Conservation (phyloP, 1,140 invertebrate genomes). For the Drosophila bifasciata region DNA sequence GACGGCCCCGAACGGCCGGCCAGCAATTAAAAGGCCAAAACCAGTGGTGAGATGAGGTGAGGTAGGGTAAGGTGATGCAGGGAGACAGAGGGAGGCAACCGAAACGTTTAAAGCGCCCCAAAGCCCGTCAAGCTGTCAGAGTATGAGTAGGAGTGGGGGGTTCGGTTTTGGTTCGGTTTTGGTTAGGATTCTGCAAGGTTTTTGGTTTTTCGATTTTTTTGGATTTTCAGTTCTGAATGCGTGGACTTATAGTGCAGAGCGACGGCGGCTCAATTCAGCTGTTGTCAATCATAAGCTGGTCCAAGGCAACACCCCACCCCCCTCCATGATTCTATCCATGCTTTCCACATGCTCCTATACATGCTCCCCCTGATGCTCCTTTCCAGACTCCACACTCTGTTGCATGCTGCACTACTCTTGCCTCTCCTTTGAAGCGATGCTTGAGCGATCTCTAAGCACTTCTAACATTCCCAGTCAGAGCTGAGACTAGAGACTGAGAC, state of each 20-base stretch:
- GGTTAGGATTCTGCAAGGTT: constrained; percentile 6
- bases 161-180: constrained; percentile 28
- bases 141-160: constrained; percentile 1
- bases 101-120: constrained; percentile 79
- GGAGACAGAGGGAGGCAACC: constrained; percentile 48
- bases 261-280: constrained; percentile 58
- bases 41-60: too few relatives aligned
- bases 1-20: constrained; percentile 74
- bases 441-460: constrained; percentile 57
- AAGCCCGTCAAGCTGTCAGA: constrained; percentile 76
- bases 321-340: too few relatives aligned
- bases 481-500: too few relatives aligned
- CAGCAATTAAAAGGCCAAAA: constrained; percentile 72
- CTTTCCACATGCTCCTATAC: too few relatives aligned
- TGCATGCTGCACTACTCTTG: too few relatives aligned
- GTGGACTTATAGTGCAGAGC: constrained; percentile 34
- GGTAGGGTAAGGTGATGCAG: too few relatives aligned
- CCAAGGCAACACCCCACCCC: too few relatives aligned
- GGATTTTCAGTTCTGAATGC: constrained; percentile 4
- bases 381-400: not conserved
- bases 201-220: not conserved
- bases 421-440: not conserved
- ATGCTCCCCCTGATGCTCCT: too few relatives aligned
- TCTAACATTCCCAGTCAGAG: constrained; percentile 51
- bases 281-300: constrained; percentile 75